These are phyloP conservation scores for Sciurus vulgaris DNA, from an alignment of 2,797 vertebrate genomes.

Conservation along the genomic window DNA sequence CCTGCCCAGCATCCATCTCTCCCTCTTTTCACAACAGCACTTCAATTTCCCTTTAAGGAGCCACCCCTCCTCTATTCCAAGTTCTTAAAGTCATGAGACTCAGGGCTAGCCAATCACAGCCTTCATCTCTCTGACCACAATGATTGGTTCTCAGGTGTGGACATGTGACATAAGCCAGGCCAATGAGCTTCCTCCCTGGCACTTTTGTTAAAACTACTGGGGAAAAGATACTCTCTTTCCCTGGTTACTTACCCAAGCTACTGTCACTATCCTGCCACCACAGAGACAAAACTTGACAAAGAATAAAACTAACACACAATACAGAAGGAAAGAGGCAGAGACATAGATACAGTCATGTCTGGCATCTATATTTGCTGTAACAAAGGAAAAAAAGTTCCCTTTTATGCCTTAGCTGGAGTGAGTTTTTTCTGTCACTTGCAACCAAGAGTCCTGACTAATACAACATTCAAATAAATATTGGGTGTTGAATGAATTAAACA, in stretches of 20 bases:
- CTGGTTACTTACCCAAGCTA: background rate
- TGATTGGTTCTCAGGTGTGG: conserved; percentile 28
- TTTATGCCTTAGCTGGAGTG: conserved; percentile 37
- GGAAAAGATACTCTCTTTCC: background rate
- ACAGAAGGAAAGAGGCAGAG: background rate
- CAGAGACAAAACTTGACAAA: conserved; percentile 5
- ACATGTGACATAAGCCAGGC: conserved; percentile 13
- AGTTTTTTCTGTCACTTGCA: conserved; percentile 63
- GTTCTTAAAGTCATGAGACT: background rate
- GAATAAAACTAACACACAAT: conserved; percentile 26
- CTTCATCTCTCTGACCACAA: background rate
- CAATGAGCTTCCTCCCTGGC: conserved; percentile 26
- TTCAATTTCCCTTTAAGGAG: background rate
- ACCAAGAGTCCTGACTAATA: conserved; percentile 61
- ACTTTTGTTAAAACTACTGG: background rate
- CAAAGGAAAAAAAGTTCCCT: conserved; percentile 27
- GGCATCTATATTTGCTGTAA: background rate
- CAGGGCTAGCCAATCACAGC: conserved; percentile 33
- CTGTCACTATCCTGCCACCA: background rate
- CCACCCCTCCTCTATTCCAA: background rate
- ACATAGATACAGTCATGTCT: background rate
- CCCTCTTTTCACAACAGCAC: background rate
- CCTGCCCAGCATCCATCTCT: background rate
- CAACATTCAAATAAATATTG: conserved; percentile 64
- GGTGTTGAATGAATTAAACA: conserved; percentile 57